Percentiles rank a stretch among this genome's conserved stretches.
Evolutionary conservation across 2,797 vertebrate genomes (phyloP).

Genomic region (Microctenopoma steveboyesi): DNA sequence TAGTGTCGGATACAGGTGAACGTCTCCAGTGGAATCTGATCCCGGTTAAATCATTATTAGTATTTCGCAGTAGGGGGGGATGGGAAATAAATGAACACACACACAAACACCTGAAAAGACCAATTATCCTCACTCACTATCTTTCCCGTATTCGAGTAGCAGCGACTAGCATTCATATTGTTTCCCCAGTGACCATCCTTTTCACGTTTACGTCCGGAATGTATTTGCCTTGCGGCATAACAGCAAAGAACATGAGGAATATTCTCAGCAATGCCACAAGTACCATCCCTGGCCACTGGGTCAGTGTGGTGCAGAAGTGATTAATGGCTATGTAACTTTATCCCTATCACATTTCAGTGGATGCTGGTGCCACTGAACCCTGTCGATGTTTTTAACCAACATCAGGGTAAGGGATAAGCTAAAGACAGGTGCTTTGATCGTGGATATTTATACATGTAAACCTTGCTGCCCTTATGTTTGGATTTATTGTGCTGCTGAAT

Average conservation of each 20-base stretch:
- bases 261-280: constrained; percentile 31
- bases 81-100: constrained; percentile 27
- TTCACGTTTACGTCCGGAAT: constrained; percentile 21
- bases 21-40: constrained; percentile 77
- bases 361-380: constrained; percentile 33
- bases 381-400: constrained; percentile 3
- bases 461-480: background rate
- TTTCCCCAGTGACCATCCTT: constrained; percentile 27
- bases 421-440: background rate
- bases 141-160: constrained; percentile 42
- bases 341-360: constrained; percentile 50
- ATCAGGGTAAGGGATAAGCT: constrained; percentile 14
- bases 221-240: constrained; percentile 24
- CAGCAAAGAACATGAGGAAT: constrained; percentile 30
- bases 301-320: constrained; percentile 38
- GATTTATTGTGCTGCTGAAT: background rate
- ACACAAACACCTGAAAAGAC: constrained; percentile 46
- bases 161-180: constrained; percentile 38
- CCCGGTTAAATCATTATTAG: constrained; percentile 75
- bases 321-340: constrained; percentile 64
- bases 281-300: constrained; percentile 47
- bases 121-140: constrained; percentile 59
- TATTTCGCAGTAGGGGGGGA: constrained; percentile 27
- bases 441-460: background rate
- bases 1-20: constrained; percentile 77